Evolutionary conservation across 1,140 invertebrate genomes (phyloP), one percentile per base, ranked within the genome.

Genomic region (Megathymus violae): DNA sequence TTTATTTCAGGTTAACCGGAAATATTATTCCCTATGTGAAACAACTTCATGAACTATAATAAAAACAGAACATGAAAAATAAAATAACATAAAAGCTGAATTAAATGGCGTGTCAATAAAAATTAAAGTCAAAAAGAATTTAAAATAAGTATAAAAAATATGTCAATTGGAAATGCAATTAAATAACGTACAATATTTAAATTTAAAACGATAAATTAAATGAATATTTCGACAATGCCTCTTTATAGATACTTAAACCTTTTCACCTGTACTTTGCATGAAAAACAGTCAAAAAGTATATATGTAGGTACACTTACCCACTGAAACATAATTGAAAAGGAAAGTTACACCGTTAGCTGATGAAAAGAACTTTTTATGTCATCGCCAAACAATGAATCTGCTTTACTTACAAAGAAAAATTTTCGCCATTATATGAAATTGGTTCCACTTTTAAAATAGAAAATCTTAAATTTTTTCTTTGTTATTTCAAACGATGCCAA

Each of bases 371-470:
- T 48, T 48, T 48, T 48, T 48, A 36, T 25, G 25, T 31, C 46
- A 27, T 6, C 44, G 25, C 17, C 46, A 19, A 48, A 48, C 46
- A 48, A 48, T 15, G 11, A 13, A 7, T 2, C 31, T 13, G 14
- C 25, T 48, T 48, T 48, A 48, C 46, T 48, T 15, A 48, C 46
- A 31, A 47, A 47, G 44, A 27, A 46, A 25, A 25, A 13, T 47
- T 47, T 47, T 47, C 25, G 44, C 27, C 44, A 47, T 47, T 27
- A 47, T 47, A 6, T 4, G 25, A 11, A 27, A 47, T 47, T 47
- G 22, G 44, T 25, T 48, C 46, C 15, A 31, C 46, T 48, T 48
- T 27, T n/a, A 46, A 46, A 46, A 5, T 46, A 1, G 19, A 10
- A 46, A 13, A 5, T 22, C 43, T 4, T 46, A 19, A 46, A 22